Evolutionary conservation across 2,888 invertebrate species (phyloP).

Genomic region (Scrobipalpa costella): DNA sequence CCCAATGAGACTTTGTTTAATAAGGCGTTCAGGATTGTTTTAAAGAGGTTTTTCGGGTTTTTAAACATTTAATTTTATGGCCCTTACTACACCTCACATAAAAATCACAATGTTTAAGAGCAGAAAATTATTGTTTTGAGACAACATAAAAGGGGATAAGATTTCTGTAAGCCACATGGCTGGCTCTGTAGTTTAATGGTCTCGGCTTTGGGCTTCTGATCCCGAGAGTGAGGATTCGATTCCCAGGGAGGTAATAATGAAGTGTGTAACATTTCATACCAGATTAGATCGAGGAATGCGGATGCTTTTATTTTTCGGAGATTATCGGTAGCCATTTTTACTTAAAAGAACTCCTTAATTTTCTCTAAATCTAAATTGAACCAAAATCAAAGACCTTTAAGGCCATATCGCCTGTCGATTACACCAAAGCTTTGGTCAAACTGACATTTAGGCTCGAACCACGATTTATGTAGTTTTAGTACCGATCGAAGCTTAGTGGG

Average conservation of each 20-base stretch:
- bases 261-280: not conserved
- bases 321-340: too few species aligned
- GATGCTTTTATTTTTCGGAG: too few species aligned
- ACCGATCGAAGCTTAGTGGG: not conserved
- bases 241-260: not conserved
- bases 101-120: not conserved
- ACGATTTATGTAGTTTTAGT: constrained; percentile 5
- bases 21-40: not conserved
- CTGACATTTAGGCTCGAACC: not conserved
- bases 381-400: not conserved
- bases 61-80: not conserved
- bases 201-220: not conserved
- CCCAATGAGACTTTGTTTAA: not conserved
- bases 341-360: too few species aligned
- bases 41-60: not conserved
- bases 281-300: too few species aligned
- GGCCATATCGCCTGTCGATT: not conserved
- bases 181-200: not conserved
- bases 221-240: not conserved
- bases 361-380: not conserved
- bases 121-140: too few species aligned
- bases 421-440: not conserved
- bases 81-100: not conserved
- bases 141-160: too few species aligned
- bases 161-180: too few species aligned